phyloP scores from a whole-genome alignment of 2,113 vertebrate species.

The Mesocricetus auratus region DNA sequence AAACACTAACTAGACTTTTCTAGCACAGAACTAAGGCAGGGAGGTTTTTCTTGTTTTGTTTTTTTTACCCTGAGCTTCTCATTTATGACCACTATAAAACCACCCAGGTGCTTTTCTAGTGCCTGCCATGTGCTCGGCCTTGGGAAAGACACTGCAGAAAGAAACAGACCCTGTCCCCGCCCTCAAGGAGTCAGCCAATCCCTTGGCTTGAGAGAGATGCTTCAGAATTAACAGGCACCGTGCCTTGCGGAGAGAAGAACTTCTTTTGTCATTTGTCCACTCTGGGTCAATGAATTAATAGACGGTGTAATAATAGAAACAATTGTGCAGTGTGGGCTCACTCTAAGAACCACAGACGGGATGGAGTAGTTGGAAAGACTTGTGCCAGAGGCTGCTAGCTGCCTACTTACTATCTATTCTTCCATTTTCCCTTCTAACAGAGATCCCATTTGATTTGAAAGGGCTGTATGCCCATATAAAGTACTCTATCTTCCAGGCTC shows the following conservation, averaged over 20 bases:
- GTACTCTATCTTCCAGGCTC: slow-evolving; percentile 63
- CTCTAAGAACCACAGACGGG: slow-evolving; percentile 68
- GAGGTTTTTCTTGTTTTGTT: neutral
- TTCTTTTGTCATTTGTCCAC: slow-evolving; percentile 64
- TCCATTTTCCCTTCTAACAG: slow-evolving; percentile 65
- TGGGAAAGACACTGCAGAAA: neutral
- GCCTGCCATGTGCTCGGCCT: neutral
- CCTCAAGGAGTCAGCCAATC: slow-evolving; percentile 15
- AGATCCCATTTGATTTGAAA: slow-evolving; percentile 64
- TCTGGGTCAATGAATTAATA: slow-evolving; percentile 70
- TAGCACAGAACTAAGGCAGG: neutral
- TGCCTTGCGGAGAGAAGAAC: slow-evolving; percentile 74
- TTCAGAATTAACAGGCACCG: slow-evolving; percentile 7
- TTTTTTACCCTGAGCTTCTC: neutral
- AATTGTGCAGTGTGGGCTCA: slow-evolving; percentile 62
- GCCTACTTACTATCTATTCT: slow-evolving; percentile 68
- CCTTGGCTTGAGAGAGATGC: slow-evolving; percentile 58
- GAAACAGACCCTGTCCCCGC: neutral
- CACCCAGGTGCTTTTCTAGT: neutral
- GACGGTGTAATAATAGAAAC: slow-evolving; percentile 64
- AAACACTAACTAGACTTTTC: slow-evolving; percentile 1
- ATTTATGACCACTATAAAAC: neutral
- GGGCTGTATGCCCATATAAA: slow-evolving; percentile 57
- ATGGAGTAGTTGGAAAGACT: slow-evolving; percentile 59
- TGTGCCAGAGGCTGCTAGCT: slow-evolving; percentile 80